phyloP scores from a whole-genome alignment of 2,797 vertebrate species.

The Loris lydekkerianus region DNA sequence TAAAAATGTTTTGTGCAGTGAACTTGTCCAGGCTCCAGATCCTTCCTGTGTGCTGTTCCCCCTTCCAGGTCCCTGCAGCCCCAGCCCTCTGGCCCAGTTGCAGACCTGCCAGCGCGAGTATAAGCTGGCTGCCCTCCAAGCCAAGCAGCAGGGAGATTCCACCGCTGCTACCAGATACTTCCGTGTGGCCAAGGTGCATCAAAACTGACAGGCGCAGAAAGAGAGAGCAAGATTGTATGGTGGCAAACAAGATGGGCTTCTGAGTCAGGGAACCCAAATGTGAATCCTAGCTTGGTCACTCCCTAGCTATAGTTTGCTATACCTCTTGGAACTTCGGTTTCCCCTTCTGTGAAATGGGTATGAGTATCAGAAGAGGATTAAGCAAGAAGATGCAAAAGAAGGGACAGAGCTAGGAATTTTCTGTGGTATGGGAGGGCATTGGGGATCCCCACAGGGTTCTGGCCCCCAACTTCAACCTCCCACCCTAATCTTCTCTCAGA shows the following conservation, averaged over 20 bases:
- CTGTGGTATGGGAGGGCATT: not conserved
- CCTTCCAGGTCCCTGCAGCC: conserved; percentile 73
- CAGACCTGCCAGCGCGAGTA: conserved; percentile 93
- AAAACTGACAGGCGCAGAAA: fast-evolving
- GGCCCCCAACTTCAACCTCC: not conserved
- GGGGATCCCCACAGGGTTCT: not conserved
- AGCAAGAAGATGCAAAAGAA: not conserved
- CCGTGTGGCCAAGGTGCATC: conserved; percentile 92
- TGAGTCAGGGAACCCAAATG: not conserved
- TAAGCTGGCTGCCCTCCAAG: conserved; percentile 92
- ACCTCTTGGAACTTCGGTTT: not conserved
- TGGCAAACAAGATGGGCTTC: not conserved
- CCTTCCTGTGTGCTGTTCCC: fast-evolving
- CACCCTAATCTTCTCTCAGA: conserved; percentile 66
- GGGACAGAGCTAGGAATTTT: not conserved
- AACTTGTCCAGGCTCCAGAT: not conserved
- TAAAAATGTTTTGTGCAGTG: not conserved
- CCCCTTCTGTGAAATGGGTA: not conserved
- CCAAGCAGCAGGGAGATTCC: conserved; percentile 92
- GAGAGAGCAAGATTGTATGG: not conserved
- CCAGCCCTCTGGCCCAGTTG: conserved; percentile 86
- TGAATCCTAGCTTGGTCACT: not conserved
- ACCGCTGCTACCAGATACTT: conserved; percentile 90
- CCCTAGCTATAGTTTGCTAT: not conserved
- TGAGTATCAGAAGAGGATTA: not conserved